A percentile compares a stretch with the other conserved stretches of the same genome.
These are phyloP conservation scores for Diachasmimorpha longicaudata DNA, from an alignment of 1,140 invertebrate genomes.

Conservation along the genomic window DNA sequence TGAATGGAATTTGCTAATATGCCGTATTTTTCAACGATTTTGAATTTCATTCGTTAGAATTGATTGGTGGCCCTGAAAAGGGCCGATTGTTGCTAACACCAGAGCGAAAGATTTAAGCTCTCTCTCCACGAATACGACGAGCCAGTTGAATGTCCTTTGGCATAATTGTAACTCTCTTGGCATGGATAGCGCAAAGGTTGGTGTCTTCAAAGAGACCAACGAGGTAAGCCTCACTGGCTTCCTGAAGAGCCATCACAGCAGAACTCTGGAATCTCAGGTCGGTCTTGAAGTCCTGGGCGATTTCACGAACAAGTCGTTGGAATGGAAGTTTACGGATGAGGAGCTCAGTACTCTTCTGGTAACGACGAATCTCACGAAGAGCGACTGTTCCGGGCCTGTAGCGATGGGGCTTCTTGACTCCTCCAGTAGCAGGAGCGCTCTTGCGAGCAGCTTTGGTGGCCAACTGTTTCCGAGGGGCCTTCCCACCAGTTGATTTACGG, in stretches of 20 bases:
- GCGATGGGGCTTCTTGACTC: background rate
- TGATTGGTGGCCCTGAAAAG: background rate
- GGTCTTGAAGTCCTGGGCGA: constrained; percentile 5
- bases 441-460: background rate
- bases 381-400: background rate
- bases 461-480: background rate
- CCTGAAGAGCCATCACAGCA: background rate
- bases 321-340: background rate
- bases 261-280: background rate
- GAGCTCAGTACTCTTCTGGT: background rate
- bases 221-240: background rate
- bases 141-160: background rate
- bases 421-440: background rate
- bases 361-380: background rate
- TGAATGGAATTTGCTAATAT: too few relatives aligned
- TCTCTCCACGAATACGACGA: background rate
- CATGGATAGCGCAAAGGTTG: background rate
- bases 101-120: background rate
- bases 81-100: background rate
- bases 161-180: background rate
- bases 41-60: background rate
- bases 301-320: constrained; percentile 1
- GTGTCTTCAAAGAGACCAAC: background rate
- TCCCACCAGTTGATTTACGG: background rate
- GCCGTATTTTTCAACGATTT: too few relatives aligned